These are phyloP conservation scores for Sebastes ruberrimus DNA, from an alignment of 2,797 vertebrate species.

Conservation along the genomic window DNA sequence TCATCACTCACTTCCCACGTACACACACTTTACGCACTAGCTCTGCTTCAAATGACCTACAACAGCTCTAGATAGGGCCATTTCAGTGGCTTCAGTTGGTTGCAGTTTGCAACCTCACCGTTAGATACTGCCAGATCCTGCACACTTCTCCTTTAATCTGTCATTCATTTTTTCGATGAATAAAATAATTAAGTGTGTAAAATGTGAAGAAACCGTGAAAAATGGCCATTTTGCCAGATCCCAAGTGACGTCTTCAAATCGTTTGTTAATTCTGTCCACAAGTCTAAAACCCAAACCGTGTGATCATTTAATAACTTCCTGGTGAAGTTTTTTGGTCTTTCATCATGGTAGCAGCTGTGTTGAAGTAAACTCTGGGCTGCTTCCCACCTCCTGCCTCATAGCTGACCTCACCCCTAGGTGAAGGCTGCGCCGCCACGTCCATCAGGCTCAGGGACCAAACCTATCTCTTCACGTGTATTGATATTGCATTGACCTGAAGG, in stretches of 20 bases:
- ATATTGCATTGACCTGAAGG: conserved; percentile 71
- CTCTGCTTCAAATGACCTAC: too few species aligned
- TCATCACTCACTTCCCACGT: too few species aligned
- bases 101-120: too few species aligned
- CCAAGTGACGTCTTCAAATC: not conserved
- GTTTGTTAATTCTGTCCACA: too few species aligned
- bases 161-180: not conserved
- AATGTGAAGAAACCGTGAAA: not conserved
- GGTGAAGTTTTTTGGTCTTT: conserved; percentile 19
- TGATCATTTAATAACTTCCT: conserved; percentile 14
- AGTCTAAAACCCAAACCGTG: not conserved
- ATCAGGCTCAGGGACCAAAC: conserved; percentile 20
- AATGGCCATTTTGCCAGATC: not conserved
- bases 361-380: conserved; percentile 33
- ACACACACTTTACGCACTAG: too few species aligned
- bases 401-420: conserved; percentile 45
- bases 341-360: conserved; percentile 32
- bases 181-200: not conserved
- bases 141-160: not conserved
- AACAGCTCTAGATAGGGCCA: too few species aligned
- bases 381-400: conserved; percentile 27
- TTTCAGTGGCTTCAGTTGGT: too few species aligned
- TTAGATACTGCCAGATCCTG: too few species aligned
- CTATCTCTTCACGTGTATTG: conserved; percentile 58
- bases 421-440: not conserved